Conservation (phyloP, 2,888 invertebrate genomes). For the Cetonia aurata region DNA sequence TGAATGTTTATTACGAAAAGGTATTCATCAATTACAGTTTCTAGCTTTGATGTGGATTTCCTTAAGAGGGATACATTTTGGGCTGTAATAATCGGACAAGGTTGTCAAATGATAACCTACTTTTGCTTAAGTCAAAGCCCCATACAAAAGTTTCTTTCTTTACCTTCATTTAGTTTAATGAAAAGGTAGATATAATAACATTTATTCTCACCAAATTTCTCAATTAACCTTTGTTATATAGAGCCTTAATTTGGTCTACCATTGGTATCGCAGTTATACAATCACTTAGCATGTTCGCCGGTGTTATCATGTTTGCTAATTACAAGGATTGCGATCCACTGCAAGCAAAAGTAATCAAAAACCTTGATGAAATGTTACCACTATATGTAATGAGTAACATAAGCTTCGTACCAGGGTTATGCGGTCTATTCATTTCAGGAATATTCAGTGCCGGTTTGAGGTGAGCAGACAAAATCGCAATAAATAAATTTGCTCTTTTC, state of each 20-base stretch:
- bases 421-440: constrained; percentile 82
- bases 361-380: constrained; percentile 73
- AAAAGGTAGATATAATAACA: constrained; percentile 63
- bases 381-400: constrained; percentile 80
- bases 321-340: constrained; percentile 77
- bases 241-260: constrained; percentile 41
- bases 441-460: constrained; percentile 80
- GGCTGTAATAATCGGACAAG: constrained; percentile 70
- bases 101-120: constrained; percentile 67
- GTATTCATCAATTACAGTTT: constrained; percentile 46
- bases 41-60: constrained; percentile 72
- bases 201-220: too few relatives aligned
- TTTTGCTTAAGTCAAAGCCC: constrained; percentile 71
- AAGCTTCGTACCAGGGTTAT: constrained; percentile 75
- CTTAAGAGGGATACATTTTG: constrained; percentile 74
- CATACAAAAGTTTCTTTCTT: constrained; percentile 75
- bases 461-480: constrained; percentile 55
- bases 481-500: too few relatives aligned
- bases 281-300: constrained; percentile 71
- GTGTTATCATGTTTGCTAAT: constrained; percentile 74
- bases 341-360: constrained; percentile 70
- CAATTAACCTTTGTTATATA: background rate
- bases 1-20: too few relatives aligned
- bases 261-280: constrained; percentile 72
- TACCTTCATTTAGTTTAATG: constrained; percentile 71